These are phyloP conservation scores for Wasmannia auropunctata DNA, from an alignment of 1,140 invertebrate genomes.

Conservation along the genomic window DNA sequence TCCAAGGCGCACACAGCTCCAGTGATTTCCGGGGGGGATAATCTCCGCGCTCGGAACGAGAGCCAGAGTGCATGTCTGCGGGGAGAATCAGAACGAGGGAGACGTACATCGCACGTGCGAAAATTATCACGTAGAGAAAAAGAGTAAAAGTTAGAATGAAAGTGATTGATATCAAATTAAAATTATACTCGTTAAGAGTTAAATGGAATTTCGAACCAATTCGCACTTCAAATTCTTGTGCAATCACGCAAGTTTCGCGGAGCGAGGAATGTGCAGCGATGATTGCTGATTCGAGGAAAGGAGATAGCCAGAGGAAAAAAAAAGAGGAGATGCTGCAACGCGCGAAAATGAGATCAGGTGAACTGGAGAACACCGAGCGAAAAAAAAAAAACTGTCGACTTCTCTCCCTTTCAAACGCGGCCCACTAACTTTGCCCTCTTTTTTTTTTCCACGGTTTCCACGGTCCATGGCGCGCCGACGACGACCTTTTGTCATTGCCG, in stretches of 20 bases:
- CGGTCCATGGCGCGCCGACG: conserved; percentile 25
- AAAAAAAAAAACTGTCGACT: conserved; percentile 53
- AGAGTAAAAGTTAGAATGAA: background rate
- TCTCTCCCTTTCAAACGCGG: conserved; percentile 52
- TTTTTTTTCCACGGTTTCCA: conserved; percentile 47
- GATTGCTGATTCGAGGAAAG: background rate
- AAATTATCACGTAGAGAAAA: background rate
- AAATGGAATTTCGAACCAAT: background rate
- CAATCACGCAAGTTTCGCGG: background rate
- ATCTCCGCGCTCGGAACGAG: conserved; percentile 6
- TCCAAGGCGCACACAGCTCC: conserved; percentile 1
- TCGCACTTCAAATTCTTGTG: background rate
- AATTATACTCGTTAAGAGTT: background rate
- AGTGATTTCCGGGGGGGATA: conserved; percentile 48
- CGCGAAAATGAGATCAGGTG: conserved; percentile 75
- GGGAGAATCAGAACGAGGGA: background rate
- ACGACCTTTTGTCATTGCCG: conserved; percentile 70
- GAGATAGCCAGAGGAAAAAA: background rate
- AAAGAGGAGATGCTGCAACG: background rate
- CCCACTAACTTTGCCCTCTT: conserved; percentile 17
- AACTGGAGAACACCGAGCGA: conserved; percentile 70
- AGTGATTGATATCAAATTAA: conserved; percentile 17
- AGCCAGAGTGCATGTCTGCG: background rate
- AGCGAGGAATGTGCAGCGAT: background rate
- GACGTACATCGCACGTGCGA: background rate